A percentile compares a stretch with the other conserved stretches of the same genome.
phyloP scores from a whole-genome alignment of 35 echinoderm and acorn worm genomes.

The Hemicentrotus pulcherrimus region DNA sequence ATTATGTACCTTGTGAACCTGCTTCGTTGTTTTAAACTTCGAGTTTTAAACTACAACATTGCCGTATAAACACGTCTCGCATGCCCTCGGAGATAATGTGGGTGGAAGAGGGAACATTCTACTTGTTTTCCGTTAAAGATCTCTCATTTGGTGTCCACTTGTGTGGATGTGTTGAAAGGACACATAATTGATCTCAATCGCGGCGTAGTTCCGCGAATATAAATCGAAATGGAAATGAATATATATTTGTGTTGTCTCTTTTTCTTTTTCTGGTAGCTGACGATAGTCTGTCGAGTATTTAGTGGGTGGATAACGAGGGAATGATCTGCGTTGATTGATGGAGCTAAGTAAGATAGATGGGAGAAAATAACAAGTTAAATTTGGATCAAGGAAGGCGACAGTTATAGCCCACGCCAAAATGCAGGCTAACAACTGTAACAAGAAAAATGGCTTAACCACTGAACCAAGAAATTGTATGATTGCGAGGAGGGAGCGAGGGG shows the following conservation, averaged over 20 bases:
- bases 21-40: too few relatives aligned
- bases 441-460: not conserved
- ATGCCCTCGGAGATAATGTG: not conserved
- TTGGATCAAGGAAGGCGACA: not conserved
- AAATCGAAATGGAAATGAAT: not conserved
- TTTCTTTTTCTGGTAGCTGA: not conserved
- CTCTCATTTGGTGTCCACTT: not conserved
- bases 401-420: not conserved
- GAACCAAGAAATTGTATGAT: not conserved
- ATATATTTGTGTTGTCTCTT: not conserved
- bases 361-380: not conserved
- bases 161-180: not conserved
- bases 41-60: too few relatives aligned
- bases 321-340: not conserved
- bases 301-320: not conserved
- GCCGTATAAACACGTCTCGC: too few relatives aligned
- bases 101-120: not conserved
- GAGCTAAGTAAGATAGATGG: not conserved
- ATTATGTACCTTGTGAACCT: too few relatives aligned
- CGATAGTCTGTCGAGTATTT: not conserved
- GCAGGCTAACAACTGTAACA: not conserved
- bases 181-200: not conserved
- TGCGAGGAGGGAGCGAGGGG: too few relatives aligned
- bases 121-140: not conserved
- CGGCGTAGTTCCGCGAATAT: not conserved